These are phyloP conservation scores for Crocuta crocuta DNA, from an alignment of 2,113 vertebrate genomes.

Conservation along the genomic window DNA sequence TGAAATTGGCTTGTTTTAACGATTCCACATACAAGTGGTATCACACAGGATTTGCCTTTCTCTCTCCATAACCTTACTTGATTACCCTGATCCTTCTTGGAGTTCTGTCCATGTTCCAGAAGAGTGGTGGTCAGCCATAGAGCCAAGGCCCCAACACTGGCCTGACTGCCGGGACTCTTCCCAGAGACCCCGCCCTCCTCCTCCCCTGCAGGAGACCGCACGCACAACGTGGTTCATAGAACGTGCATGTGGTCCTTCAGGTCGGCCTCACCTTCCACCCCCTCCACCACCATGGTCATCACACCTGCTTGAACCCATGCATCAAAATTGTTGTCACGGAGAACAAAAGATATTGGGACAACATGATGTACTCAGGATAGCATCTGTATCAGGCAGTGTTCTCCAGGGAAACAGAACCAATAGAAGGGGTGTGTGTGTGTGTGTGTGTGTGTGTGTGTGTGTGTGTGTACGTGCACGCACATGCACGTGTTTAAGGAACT, in stretches of 20 bases:
- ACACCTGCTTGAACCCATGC: background rate
- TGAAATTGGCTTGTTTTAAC: background rate
- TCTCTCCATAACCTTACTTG: background rate
- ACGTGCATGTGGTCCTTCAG: accelerated
- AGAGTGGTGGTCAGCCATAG: background rate
- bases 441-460: background rate
- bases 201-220: background rate
- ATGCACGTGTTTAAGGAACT: background rate
- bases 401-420: background rate
- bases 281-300: background rate
- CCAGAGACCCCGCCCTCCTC: background rate
- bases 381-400: background rate
- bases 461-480: too few relatives aligned
- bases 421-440: background rate
- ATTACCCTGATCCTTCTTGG: background rate
- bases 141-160: background rate
- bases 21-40: background rate
- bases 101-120: background rate
- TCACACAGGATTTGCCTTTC: background rate
- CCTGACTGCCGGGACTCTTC: background rate
- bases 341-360: background rate
- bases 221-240: background rate
- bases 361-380: background rate
- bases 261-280: background rate
- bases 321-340: background rate